These are phyloP conservation scores for Liopterus haemorrhoidalis DNA, from an alignment of 2,888 invertebrate species.

Conservation along the genomic window DNA sequence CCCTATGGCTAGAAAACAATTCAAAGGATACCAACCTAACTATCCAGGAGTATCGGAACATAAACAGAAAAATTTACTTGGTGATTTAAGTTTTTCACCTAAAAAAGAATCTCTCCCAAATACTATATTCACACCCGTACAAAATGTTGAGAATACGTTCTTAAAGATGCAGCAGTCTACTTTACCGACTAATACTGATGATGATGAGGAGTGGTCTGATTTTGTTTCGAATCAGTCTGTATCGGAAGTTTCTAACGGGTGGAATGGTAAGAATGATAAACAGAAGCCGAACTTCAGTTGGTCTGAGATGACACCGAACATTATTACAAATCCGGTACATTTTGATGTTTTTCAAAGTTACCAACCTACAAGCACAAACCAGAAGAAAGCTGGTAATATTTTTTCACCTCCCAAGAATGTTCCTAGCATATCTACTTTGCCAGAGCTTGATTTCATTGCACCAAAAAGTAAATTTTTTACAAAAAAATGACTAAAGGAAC, in stretches of 20 bases:
- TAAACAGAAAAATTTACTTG: conserved; percentile 7
- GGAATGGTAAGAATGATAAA: conserved; percentile 9
- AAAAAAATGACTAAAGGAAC: conserved; percentile 46
- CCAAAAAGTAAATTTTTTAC: conserved; percentile 43
- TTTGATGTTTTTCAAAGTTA: conserved; percentile 33
- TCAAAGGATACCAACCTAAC: too few relatives aligned
- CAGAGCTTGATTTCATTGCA: conserved; percentile 52
- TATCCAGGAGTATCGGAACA: conserved; percentile 13
- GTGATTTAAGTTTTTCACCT: too few relatives aligned
- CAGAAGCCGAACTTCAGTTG: conserved; percentile 24
- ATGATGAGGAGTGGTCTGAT: conserved; percentile 54
- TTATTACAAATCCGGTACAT: conserved; percentile 41
- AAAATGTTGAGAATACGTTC: conserved; percentile 15
- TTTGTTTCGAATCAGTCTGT: conserved; percentile 49
- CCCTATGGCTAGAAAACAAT: conserved; percentile 2
- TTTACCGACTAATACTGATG: conserved; percentile 24
- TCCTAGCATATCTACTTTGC: conserved; percentile 49
- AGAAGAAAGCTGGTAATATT: conserved; percentile 24
- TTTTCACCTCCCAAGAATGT: conserved; percentile 32
- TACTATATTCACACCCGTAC: background rate
- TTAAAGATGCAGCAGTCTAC: conserved; percentile 16
- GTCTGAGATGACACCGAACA: conserved; percentile 34
- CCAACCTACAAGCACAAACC: conserved; percentile 12
- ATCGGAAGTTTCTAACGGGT: conserved; percentile 11
- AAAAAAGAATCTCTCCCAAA: background rate